Base-by-base conservation (phyloP, 2,888 invertebrate species). In the Silvanus unidentatus region DNA sequence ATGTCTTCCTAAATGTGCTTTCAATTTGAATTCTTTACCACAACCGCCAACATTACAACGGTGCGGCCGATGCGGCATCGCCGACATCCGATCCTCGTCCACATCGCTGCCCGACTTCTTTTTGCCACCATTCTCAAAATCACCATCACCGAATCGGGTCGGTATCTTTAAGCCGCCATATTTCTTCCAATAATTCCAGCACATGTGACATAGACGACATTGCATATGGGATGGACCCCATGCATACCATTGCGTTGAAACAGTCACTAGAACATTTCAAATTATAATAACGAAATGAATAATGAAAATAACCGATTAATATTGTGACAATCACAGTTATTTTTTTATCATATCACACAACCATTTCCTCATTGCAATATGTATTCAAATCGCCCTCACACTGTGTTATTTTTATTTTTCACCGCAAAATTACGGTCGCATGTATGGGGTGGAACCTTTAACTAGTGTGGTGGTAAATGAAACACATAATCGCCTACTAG, bases 121-220 rank as follows among this genome's bases (percentile, higher is more conserved):
- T 52, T 75, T 76, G 32, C 63, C 54, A 30, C 73, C 74, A 39
- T 64, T 60, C 34, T 76, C 75, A 52, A 70, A 72, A 40, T 72
- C 73, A 29, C 72, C 73, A 37, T 73, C 73, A 50, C 74, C 73
- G 54, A 75, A 72, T 55, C 77, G 74, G 30, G 78, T 79, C n/a
- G 79, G 75, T 57, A 84, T 84, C 76, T 94, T 95, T 41, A 99
- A 81, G 49, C 97, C 98, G 45, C 97, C 98, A 73, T 94, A 96
- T 72, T 95, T 95, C 73, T 97, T 98, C 97, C 98, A 99, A 71
- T 96, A 96, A 52, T 82, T 82, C 96, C 96, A 99, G 73, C 99
- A 99, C 11, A 79, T 75, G 61, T 88, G 87, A 73, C 99, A 99
- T 49, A 99, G 77, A 60, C 96, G 85, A 74, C 91, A 89, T 69